Base-by-base conservation (phyloP, 2,888 invertebrate genomes). In the Volucella zonaria region DNA sequence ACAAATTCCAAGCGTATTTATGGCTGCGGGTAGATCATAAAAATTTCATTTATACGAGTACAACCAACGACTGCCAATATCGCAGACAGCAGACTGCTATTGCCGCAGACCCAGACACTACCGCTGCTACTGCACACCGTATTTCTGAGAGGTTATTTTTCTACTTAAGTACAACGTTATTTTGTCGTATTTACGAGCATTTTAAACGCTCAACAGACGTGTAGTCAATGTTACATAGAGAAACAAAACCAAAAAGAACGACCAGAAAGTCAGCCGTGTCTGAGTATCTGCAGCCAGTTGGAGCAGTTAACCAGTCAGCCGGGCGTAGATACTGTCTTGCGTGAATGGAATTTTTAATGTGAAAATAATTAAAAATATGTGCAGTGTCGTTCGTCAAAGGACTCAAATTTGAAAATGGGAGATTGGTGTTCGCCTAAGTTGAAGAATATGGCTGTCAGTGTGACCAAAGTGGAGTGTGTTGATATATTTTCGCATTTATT, bases 321-420 rank as follows among this genome's bases (percentile, higher is more conserved):
- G 31, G 59, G 54, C 70, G 64, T 51, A 40, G 18, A 62, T 54
- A 73, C 64, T 68, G 56, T 70, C 76, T 75, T 77, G 68, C 85
- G 85, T 85, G 85, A 85, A 81, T 47, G 73, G 81, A 85, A 85
- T 85, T 67, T 68, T 81, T 73, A 85, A 81, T 81, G 85, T 40
- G 76, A 73, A 81, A 81, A 85, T 85, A 85, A 85, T 85, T 85
- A 85, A 81, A 81, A 85, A 81, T 73, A 62, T 83, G 52, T 42
- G 31, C 51, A 49, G 71, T 47, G 73, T 67, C 58, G 54, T 52
- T 42, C 42, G 71, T 11, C 45, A 54, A 68, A 68, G 78, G 78
- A 73, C 73, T 51, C 68, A n/a, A 31, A 31, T 31, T 31, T 31
- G 0, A 31, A 31, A 31, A 31, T 31, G 31, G 31, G 6, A 31